These are phyloP conservation scores for Molorchus minor DNA, from an alignment of 2,888 invertebrate genomes.

Conservation along the genomic window DNA sequence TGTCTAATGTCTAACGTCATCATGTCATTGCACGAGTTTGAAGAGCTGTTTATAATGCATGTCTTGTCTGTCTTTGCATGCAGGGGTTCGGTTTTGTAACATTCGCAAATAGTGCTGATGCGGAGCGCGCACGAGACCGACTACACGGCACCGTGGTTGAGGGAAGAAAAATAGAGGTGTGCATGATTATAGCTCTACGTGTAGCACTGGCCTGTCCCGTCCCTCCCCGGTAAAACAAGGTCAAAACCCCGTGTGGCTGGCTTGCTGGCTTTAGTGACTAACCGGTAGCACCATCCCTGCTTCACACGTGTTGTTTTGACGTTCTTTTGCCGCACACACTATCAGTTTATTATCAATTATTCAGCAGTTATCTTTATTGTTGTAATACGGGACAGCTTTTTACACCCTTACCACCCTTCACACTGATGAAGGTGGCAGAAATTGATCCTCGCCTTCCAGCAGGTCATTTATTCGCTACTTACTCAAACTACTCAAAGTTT, in stretches of 20 bases:
- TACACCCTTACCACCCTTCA: too few species aligned
- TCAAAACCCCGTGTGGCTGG: constrained; percentile 65
- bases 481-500: too few species aligned
- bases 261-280: constrained; percentile 65
- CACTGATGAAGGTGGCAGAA: too few species aligned
- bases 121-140: constrained; percentile 99
- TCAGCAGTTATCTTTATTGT: constrained; percentile 21
- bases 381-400: constrained; percentile 23
- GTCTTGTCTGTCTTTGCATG: constrained; percentile 95
- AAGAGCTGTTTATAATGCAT: constrained; percentile 88
- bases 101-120: constrained; percentile 99
- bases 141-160: constrained; percentile 99
- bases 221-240: constrained; percentile 65
- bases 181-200: constrained; percentile 78
- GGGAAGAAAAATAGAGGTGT: constrained; percentile 99
- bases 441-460: too few species aligned
- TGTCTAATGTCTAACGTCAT: constrained; percentile 65
- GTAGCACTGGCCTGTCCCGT: constrained; percentile 68
- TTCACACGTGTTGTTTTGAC: constrained; percentile 65
- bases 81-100: constrained; percentile 99
- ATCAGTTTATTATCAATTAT: constrained; percentile 35
- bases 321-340: constrained; percentile 64
- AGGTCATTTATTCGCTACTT: too few species aligned
- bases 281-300: constrained; percentile 62
- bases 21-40: constrained; percentile 78